These are phyloP conservation scores for Drosophila tani DNA, from an alignment of 1,140 invertebrate species.

Conservation along the genomic window DNA sequence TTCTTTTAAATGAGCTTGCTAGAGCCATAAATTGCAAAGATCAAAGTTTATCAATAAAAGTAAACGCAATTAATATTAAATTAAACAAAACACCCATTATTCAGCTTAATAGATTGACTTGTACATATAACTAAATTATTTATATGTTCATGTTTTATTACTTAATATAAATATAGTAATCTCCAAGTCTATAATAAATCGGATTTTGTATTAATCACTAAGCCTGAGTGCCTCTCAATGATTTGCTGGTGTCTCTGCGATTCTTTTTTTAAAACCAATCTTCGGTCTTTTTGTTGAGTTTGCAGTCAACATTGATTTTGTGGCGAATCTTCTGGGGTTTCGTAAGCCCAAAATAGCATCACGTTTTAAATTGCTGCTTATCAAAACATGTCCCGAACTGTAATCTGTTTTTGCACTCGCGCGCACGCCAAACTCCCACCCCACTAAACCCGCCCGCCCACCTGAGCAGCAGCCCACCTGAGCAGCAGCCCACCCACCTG, in stretches of 20 bases:
- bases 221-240: not conserved
- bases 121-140: too few relatives aligned
- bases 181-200: not conserved
- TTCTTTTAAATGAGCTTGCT: not conserved
- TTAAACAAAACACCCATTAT: too few relatives aligned
- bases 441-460: not conserved
- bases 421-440: conserved; percentile 41
- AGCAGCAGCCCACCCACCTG: conserved; percentile 7
- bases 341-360: conserved; percentile 81
- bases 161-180: too few relatives aligned
- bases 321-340: conserved; percentile 19
- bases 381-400: conserved; percentile 82
- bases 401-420: conserved; percentile 79
- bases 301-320: conserved; percentile 37
- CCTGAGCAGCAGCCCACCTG: conserved; percentile 5
- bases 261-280: conserved; percentile 6
- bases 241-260: not conserved
- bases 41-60: conserved; percentile 5
- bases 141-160: too few relatives aligned
- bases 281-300: conserved; percentile 8
- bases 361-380: conserved; percentile 84
- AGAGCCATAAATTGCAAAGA: not conserved
- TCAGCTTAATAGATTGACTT: not conserved
- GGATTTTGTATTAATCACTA: not conserved
- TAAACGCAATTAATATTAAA: not conserved